Percentiles rank a stretch among this genome's conserved stretches.
phyloP scores from a whole-genome alignment of 2,113 vertebrate genomes.

The Ictidomys tridecemlineatus region DNA sequence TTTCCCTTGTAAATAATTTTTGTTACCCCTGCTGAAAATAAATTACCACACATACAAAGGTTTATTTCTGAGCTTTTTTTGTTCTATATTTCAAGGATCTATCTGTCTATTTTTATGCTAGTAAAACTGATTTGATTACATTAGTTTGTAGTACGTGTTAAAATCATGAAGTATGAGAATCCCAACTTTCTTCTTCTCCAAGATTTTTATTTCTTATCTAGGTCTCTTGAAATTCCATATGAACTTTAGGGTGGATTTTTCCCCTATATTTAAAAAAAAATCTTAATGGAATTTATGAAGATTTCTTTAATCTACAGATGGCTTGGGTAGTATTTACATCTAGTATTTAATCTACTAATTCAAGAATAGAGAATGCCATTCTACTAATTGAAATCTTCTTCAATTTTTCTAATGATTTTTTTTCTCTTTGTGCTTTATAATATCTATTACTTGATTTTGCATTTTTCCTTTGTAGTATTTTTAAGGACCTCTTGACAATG shows the following conservation, averaged over 20 bases:
- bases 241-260: background rate
- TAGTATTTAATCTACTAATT: background rate
- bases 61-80: background rate
- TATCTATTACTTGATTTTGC: background rate
- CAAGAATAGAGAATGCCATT: background rate
- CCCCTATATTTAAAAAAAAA: background rate
- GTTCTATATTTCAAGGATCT: background rate
- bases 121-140: background rate
- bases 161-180: background rate
- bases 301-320: background rate
- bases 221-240: background rate
- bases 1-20: background rate
- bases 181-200: conserved; percentile 10
- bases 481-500: background rate
- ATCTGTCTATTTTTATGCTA: background rate
- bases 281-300: background rate
- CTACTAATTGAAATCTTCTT: background rate
- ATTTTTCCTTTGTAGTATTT: background rate
- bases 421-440: background rate
- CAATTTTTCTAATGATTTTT: background rate
- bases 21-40: background rate
- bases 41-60: background rate
- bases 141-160: background rate
- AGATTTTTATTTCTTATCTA: background rate
- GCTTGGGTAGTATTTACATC: background rate